Evolutionary conservation across 1,140 invertebrate species (phyloP), one percentile per base, ranked within the genome.

Genomic region (Drosophila bifasciata): DNA sequence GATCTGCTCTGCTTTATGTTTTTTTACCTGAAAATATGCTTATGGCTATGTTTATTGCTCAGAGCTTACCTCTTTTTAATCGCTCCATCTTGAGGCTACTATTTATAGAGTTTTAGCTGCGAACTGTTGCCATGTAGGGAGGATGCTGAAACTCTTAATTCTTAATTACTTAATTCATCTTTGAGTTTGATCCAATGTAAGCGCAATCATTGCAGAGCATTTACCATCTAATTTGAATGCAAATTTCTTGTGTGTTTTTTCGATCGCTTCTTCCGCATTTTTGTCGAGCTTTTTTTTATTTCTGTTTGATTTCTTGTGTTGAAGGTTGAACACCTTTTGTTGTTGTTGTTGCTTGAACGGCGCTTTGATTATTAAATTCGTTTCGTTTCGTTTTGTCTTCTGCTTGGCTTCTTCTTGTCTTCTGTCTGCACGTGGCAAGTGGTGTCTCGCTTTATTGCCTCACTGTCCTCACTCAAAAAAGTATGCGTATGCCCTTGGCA

Each of bases 251-350:
- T 17, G n/a, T n/a, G n/a, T n/a, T 62, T 49, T 48, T 19, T 11
- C 13, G 48, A 21, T n/a, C 9, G 59, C 28, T 73, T 57, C 74
- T 79, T 75, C 70, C 76, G 75, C 60, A 48, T 69, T 15, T 8
- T 16, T n/a, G 68, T 49, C 15, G 48, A 41, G 21, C 17, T 43
- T 23, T 40, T 45, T 43, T 23, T 40, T 45, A 13, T 7, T 6
- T 43, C 19, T 21, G 19, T 45, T 50, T 50, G 11, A 23, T 51
- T 58, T 39, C 39, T 71, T 71, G 21, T 61, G 52, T 32, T 36
- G 74, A 74, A 84, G 79, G 79, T 51, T 78, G 51, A 60, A 59
- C 79, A 83, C 63, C 69, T 81, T 75, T 73, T 74, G 39, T 5
- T 51, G 16, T 8, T 43, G 45, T 15, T 51, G 48, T 46, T 46